phyloP scores from a whole-genome alignment of 2,888 invertebrate genomes.

The Volucella inanis region DNA sequence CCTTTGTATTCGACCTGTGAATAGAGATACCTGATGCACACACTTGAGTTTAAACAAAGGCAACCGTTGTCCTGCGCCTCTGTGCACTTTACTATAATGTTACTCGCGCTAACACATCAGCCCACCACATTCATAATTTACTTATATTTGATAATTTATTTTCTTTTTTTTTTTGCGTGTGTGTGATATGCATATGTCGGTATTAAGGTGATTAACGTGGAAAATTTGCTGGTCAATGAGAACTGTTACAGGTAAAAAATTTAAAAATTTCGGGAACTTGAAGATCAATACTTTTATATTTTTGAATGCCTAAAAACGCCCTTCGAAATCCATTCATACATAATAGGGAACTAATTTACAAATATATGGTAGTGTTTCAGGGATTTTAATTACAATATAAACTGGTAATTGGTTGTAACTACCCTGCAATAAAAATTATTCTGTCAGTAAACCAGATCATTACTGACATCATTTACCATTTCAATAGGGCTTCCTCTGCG shows the following conservation, averaged over 20 bases:
- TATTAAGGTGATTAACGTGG: conserved; percentile 62
- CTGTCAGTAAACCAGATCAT: too few relatives aligned
- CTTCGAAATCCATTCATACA: too few relatives aligned
- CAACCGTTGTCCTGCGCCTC: conserved; percentile 63
- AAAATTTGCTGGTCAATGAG: conserved; percentile 21
- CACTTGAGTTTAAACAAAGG: conserved; percentile 72
- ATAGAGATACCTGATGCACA: conserved; percentile 74
- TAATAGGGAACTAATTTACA: background rate
- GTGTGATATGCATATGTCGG: conserved; percentile 16
- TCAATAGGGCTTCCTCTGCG: too few relatives aligned
- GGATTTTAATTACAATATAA: background rate
- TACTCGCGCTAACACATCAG: conserved; percentile 33
- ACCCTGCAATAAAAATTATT: too few relatives aligned
- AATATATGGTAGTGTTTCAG: too few relatives aligned
- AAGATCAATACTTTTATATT: conserved; percentile 15
- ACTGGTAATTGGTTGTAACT: too few relatives aligned
- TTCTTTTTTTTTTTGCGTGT: conserved; percentile 11
- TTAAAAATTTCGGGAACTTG: background rate
- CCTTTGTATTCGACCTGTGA: conserved; percentile 60
- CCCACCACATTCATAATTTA: conserved; percentile 62
- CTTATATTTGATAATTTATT: conserved; percentile 33
- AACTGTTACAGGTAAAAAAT: conserved; percentile 15
- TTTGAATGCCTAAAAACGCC: background rate
- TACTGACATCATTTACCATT: too few relatives aligned
- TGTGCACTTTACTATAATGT: conserved; percentile 52